Percentiles rank a stretch among this genome's conserved stretches.
Evolutionary conservation across 2,797 vertebrate genomes (phyloP).

Genomic region (Scyliorhinus canicula): DNA sequence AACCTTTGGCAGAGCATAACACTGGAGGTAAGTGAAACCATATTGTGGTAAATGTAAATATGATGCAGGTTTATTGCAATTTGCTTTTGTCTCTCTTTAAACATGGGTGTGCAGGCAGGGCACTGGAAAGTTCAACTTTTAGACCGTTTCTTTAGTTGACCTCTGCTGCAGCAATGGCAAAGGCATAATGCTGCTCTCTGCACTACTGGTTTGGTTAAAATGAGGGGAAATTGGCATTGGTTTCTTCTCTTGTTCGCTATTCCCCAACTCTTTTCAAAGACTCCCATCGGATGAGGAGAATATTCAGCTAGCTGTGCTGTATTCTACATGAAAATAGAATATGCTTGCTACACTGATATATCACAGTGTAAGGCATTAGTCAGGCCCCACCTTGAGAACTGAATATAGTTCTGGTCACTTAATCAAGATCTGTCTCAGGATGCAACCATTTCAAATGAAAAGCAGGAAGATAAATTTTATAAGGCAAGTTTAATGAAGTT

Average conservation of each 20-base stretch:
- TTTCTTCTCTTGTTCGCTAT: not conserved
- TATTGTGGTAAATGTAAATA: not conserved
- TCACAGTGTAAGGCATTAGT: not conserved
- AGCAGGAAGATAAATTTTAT: not conserved
- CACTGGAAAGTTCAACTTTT: not conserved
- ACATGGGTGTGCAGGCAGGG: not conserved
- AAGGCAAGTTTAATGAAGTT: not conserved
- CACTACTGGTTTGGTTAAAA: not conserved
- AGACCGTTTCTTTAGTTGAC: not conserved
- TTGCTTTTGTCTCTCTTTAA: not conserved
- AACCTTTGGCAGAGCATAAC: conserved; percentile 71
- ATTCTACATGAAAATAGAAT: not conserved
- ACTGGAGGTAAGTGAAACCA: conserved; percentile 67
- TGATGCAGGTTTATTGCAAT: not conserved
- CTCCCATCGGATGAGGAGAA: not conserved
- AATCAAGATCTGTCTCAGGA: not conserved
- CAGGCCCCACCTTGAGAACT: not conserved
- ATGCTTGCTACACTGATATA: not conserved
- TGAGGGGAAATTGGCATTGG: not conserved
- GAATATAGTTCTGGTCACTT: not conserved
- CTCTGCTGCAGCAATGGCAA: not conserved
- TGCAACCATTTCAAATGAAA: not conserved
- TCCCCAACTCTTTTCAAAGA: too few relatives aligned
- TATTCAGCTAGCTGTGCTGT: not conserved
- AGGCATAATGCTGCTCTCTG: not conserved